Evolutionary conservation across 2,797 vertebrate species (phyloP), one percentile per base, ranked within the genome.

Genomic region (Gymnodraco acuticeps): DNA sequence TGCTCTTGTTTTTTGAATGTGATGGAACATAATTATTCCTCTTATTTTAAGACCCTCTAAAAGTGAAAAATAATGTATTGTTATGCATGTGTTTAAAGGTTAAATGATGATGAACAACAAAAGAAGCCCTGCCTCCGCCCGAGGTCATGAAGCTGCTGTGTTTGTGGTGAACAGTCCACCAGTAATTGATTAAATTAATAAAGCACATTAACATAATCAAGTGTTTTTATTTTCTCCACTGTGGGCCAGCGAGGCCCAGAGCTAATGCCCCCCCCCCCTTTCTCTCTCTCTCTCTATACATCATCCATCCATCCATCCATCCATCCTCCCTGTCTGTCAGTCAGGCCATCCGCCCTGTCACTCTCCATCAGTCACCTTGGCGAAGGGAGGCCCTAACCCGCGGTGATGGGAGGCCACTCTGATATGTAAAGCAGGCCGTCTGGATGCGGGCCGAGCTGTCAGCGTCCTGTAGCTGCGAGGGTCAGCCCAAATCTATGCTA

Each of bases 401-500:
- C 93, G 94, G 92, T 93, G 94, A 93, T 83, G 94, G 93, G 91
- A 84, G 90, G 88, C 90, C 89, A 83, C 92, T 94, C 93, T 93
- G 80, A 93, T 96, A 95, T 96, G 95, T 95, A 95, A 96, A 96
- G 90, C 94, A 95, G 95, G 93, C 94, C 91, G 95, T 95, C 96
- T 96, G 93, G 94, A 95, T 91, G 92, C 87, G 91, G 92, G 95
- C 95, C 95, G 94, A 95, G 95, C 96, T 96, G 96, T 96, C 96
- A 97, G 92, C 94, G 20, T 73, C 94, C 92, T 77, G 94, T 95
- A 91, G 96, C 96, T 96, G 85, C 87, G 90, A 96, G 96, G 96
- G 95, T 96, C 95, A 95, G 91, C 95, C 94, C 94, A 95, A 96
- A 96, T 97, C 88, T 97, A 98, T 98, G 97, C 96, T 97, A 97